Conservation (phyloP, 2,888 invertebrate genomes). For the Loripinus fragilis region DNA sequence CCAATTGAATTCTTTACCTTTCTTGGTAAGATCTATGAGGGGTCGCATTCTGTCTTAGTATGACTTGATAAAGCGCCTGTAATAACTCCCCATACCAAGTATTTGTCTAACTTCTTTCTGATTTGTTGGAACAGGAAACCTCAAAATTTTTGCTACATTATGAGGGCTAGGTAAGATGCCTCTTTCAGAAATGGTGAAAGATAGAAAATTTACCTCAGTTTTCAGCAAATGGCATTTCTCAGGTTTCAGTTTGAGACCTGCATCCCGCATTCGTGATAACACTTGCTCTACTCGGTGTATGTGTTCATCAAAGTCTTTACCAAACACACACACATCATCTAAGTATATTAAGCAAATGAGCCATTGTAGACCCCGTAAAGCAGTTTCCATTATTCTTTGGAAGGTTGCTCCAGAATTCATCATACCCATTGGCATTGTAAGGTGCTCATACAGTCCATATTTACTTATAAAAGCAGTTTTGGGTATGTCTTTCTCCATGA, state of each 20-base stretch:
- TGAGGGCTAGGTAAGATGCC: slow-evolving; percentile 20
- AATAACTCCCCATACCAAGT: slow-evolving; percentile 42
- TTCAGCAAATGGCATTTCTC: slow-evolving; percentile 48
- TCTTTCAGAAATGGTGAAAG: slow-evolving; percentile 28
- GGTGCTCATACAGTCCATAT: slow-evolving; percentile 53
- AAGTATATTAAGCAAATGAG: slow-evolving; percentile 50
- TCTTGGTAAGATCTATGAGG: slow-evolving; percentile 26
- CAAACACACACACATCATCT: slow-evolving; percentile 54
- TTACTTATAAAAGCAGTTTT: slow-evolving; percentile 59
- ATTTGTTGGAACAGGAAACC: slow-evolving; percentile 30
- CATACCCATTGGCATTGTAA: slow-evolving; percentile 48
- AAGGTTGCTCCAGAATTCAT: slow-evolving; percentile 45
- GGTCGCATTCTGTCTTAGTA: slow-evolving; percentile 37
- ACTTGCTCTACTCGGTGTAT: slow-evolving; percentile 35
- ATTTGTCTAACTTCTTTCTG: slow-evolving; percentile 44
- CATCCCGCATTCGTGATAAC: slow-evolving; percentile 39
- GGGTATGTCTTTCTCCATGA: slow-evolving; percentile 40
- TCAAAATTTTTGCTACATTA: slow-evolving; percentile 24
- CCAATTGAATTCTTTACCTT: slow-evolving; percentile 23
- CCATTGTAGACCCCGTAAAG: slow-evolving; percentile 49
- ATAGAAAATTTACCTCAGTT: slow-evolving; percentile 44
- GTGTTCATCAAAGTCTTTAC: slow-evolving; percentile 39
- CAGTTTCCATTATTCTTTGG: slow-evolving; percentile 52
- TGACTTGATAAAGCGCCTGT: slow-evolving; percentile 32
- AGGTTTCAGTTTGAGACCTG: slow-evolving; percentile 58